Percentiles rank a stretch among this genome's conserved stretches.
These are phyloP conservation scores for Melanotus villosus DNA, from an alignment of 2,888 invertebrate genomes.

Conservation along the genomic window DNA sequence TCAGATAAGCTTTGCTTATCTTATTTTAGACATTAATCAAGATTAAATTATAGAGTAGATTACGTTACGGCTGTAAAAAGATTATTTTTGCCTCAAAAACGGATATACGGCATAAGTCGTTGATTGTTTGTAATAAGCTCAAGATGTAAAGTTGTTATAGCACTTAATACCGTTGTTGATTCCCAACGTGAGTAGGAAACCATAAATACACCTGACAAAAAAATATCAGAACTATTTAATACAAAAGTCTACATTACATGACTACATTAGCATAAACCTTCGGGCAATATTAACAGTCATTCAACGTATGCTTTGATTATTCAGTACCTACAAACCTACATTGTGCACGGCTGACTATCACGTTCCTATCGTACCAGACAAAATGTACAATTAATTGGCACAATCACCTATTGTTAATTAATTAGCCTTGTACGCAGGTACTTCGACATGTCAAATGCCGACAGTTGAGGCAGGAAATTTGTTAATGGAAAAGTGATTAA, in stretches of 20 bases:
- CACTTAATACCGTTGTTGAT: too few species aligned
- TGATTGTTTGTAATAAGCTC: too few species aligned
- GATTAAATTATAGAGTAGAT: too few species aligned
- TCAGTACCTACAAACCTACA: constrained; percentile 39
- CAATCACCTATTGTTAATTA: constrained; percentile 15
- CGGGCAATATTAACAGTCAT: constrained; percentile 32
- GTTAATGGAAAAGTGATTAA: not conserved
- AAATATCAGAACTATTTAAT: not conserved
- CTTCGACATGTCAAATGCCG: not conserved
- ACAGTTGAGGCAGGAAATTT: not conserved
- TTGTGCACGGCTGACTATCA: constrained; percentile 4
- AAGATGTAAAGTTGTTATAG: too few species aligned
- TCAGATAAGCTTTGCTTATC: too few species aligned
- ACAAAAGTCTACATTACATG: not conserved
- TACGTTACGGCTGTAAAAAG: too few species aligned
- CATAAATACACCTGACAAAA: too few species aligned
- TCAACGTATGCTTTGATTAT: constrained; percentile 22
- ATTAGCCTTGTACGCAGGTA: not conserved
- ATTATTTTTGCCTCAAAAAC: too few species aligned
- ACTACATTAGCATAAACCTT: not conserved
- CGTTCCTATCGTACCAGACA: constrained; percentile 6
- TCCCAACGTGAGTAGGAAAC: too few species aligned
- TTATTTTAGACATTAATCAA: too few species aligned
- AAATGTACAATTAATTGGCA: constrained; percentile 5
- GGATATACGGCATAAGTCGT: too few species aligned